phyloP scores from a whole-genome alignment of 2,888 invertebrate species.

The Scaptomyza cyrtandrae region DNA sequence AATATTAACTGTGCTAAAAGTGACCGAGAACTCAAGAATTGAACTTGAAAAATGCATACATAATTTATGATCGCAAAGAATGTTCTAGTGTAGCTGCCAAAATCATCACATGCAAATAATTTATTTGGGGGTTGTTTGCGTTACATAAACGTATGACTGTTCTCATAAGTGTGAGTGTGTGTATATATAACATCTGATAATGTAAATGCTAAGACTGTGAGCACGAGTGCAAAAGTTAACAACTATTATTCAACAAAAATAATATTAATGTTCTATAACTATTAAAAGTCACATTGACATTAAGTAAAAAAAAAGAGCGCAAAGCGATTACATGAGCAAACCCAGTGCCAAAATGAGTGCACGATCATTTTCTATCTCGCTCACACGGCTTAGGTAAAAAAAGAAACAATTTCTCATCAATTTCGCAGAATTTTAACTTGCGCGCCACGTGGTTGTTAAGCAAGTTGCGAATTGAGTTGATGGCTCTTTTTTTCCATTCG shows the following conservation, averaged over 20 bases:
- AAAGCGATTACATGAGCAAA: conserved; percentile 69
- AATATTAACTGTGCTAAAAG: conserved; percentile 41
- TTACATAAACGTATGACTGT: conserved; percentile 71
- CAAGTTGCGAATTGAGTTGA: conserved; percentile 41
- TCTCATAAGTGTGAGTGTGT: conserved; percentile 32
- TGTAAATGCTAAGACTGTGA: conserved; percentile 5
- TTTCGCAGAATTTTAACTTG: conserved; percentile 43
- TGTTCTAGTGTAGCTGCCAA: conserved; percentile 6
- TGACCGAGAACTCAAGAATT: conserved; percentile 23
- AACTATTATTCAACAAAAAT: conserved; percentile 14
- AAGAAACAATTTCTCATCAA: conserved; percentile 15
- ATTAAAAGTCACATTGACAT: conserved; percentile 61
- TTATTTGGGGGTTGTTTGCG: conserved; percentile 70
- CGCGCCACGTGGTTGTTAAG: conserved; percentile 72
- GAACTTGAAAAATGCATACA: conserved; percentile 22
- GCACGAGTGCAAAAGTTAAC: conserved; percentile 37
- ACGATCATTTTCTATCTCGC: conserved; percentile 35
- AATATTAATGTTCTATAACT: conserved; percentile 2
- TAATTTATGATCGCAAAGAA: conserved; percentile 23
- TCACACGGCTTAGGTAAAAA: conserved; percentile 11
- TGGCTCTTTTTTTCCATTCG: conserved; percentile 8
- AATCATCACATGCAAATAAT: conserved; percentile 26
- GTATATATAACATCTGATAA: conserved; percentile 15
- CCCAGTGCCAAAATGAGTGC: conserved; percentile 1
- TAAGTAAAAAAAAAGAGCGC: conserved; percentile 41